Conservation (phyloP, 2,113 vertebrate genomes). For the Romanogobio albipinnatus region DNA sequence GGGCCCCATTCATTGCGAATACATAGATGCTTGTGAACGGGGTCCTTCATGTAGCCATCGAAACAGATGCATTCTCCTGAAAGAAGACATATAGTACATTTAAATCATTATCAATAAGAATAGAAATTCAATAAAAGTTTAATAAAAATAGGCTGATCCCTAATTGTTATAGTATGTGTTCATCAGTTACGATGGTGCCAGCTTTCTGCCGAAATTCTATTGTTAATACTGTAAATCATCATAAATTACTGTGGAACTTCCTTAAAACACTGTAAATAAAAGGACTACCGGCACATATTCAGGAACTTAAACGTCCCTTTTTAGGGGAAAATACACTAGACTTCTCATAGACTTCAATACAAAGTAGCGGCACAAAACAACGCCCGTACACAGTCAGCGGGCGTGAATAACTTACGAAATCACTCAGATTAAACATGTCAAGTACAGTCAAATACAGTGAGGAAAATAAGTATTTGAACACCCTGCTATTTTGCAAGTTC, state of each 20-base stretch:
- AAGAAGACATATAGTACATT: constrained; percentile 31
- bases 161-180: not conserved
- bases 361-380: no score
- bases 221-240: not conserved
- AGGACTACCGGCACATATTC: no score
- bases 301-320: no score
- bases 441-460: no score
- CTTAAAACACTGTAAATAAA: not conserved
- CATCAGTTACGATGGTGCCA: not conserved
- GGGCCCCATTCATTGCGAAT: constrained; percentile 98
- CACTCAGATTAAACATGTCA: no score
- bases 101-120: constrained; percentile 5
- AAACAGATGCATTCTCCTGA: constrained; percentile 95
- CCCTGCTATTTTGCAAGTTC: no score
- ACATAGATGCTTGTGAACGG: constrained; percentile 96
- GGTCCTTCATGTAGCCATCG: constrained; percentile 97
- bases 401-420: no score
- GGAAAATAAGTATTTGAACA: no score
- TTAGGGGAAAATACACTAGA: no score
- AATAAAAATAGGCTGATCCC: no score
- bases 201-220: not conserved
- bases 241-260: not conserved
- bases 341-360: no score
- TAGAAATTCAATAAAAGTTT: not conserved
- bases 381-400: no score